A percentile compares a stretch with the other conserved stretches of the same genome.
Evolutionary conservation across 2,113 vertebrate genomes (phyloP).

Genomic region (Dicentrarchus labrax): DNA sequence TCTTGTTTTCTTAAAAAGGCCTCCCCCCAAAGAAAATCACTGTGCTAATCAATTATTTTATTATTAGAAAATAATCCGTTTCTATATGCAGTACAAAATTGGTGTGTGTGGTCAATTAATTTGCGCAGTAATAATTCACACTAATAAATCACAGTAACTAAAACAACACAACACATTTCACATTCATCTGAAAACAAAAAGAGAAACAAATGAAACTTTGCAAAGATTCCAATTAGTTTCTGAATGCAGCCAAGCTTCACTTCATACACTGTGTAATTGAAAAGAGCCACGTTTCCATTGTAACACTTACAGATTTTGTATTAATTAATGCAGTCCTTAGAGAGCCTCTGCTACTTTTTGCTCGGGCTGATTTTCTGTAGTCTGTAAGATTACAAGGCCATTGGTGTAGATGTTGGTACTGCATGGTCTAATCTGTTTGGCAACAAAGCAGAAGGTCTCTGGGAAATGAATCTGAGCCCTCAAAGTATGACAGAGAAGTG

Average conservation of each 20-base stretch:
- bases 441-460: slow-evolving; percentile 35
- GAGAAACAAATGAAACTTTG: not conserved
- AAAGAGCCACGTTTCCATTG: not conserved
- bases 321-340: not conserved
- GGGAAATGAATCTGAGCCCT: slow-evolving; percentile 40
- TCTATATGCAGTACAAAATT: not conserved
- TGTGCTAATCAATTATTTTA: slow-evolving; percentile 4
- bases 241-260: not conserved
- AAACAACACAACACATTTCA: not conserved
- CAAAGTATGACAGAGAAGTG: slow-evolving; percentile 29
- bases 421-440: slow-evolving; percentile 46
- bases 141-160: not conserved
- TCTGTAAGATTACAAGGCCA: slow-evolving; percentile 41
- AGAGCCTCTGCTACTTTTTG: not conserved
- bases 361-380: slow-evolving; percentile 8
- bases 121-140: not conserved
- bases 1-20: not conserved
- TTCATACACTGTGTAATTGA: not conserved
- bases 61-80: slow-evolving; percentile 3
- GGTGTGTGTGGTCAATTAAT: not conserved
- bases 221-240: not conserved
- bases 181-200: not conserved
- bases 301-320: not conserved
- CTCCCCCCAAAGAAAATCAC: not conserved
- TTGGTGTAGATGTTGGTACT: slow-evolving; percentile 4